phyloP scores from a whole-genome alignment of 2,888 invertebrate genomes.

The Unio delphinus region DNA sequence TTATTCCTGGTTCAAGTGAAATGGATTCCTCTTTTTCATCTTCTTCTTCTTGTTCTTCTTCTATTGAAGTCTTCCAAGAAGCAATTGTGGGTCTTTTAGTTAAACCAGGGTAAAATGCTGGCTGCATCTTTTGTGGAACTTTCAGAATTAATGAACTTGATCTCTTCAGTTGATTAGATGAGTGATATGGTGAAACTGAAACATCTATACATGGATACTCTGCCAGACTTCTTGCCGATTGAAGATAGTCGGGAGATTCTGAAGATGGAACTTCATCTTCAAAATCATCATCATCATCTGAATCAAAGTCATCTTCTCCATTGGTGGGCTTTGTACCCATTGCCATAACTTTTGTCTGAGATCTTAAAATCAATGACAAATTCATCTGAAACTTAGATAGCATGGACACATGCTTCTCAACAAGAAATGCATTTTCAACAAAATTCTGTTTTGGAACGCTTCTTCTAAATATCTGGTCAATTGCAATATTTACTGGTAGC shows the following conservation, averaged over 20 bases:
- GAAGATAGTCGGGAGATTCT: too few relatives aligned
- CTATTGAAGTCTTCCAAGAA: background rate
- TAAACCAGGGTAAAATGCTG: too few relatives aligned
- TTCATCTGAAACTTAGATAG: conserved; percentile 15
- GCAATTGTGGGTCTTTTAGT: too few relatives aligned
- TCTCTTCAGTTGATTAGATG: too few relatives aligned
- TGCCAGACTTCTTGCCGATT: too few relatives aligned
- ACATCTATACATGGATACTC: too few relatives aligned
- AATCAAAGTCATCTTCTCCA: background rate
- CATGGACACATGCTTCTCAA: conserved; percentile 13
- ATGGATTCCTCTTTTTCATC: conserved; percentile 1
- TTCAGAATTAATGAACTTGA: too few relatives aligned
- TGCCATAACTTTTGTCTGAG: conserved; percentile 12
- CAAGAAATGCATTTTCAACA: conserved; percentile 32
- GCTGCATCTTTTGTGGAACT: too few relatives aligned
- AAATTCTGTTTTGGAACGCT: conserved; percentile 42
- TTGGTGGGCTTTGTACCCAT: conserved; percentile 5
- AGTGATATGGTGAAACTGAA: too few relatives aligned
- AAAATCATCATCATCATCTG: background rate
- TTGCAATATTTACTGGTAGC: conserved; percentile 65
- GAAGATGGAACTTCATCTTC: background rate
- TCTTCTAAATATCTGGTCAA: conserved; percentile 70
- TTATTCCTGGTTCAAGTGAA: too few relatives aligned
- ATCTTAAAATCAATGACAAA: conserved; percentile 13
- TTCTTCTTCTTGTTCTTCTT: conserved; percentile 3